phyloP scores from a whole-genome alignment of 2,888 invertebrate species.

The Troilus luridus region DNA sequence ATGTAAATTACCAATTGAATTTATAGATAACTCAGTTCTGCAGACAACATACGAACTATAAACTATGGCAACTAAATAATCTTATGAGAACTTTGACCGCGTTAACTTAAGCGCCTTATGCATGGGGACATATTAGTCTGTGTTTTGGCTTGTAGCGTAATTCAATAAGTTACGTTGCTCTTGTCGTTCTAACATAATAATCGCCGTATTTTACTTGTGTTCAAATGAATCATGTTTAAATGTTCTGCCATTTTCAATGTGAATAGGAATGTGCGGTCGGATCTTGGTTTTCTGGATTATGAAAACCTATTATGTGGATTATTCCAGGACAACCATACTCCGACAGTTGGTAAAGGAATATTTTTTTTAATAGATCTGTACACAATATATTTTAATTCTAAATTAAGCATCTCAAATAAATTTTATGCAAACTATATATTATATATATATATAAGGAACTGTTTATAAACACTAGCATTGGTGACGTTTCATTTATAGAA shows the following conservation, averaged over 20 bases:
- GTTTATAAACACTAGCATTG: neutral
- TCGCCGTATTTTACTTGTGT: neutral
- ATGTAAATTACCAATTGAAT: neutral
- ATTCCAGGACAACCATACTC: neutral
- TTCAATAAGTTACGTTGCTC: neutral
- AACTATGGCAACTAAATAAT: neutral
- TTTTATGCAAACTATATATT: neutral
- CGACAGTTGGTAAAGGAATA: neutral
- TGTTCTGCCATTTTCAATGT: neutral
- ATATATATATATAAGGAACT: no score
- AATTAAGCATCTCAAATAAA: neutral
- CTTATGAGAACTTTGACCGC: neutral
- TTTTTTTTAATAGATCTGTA: neutral
- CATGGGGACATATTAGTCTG: neutral
- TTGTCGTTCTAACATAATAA: neutral
- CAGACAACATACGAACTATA: neutral
- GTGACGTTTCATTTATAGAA: neutral
- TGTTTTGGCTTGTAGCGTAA: neutral
- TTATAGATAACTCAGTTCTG: neutral
- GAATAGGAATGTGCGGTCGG: neutral
- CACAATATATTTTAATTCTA: neutral
- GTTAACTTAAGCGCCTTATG: neutral
- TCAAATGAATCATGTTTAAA: neutral
- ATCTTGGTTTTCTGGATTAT: neutral
- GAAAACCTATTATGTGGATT: no score